Conservation (phyloP, 2,888 invertebrate genomes). For the Drosophila infuscata region DNA sequence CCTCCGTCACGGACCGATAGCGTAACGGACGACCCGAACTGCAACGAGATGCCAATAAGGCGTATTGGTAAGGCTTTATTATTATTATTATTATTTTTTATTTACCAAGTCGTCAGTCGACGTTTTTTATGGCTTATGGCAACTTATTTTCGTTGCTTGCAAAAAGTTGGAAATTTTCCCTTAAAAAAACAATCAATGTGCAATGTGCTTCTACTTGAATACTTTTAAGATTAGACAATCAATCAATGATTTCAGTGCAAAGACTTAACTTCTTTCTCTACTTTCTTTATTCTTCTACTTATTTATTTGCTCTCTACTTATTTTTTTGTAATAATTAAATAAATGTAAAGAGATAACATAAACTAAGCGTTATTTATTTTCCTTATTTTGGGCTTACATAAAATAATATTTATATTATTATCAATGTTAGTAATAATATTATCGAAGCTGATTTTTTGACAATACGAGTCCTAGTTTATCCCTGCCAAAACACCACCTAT, state of each 20-base stretch:
- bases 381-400: background rate
- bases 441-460: background rate
- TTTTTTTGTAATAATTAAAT: background rate
- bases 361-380: background rate
- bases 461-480: background rate
- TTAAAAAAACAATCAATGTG: background rate
- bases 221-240: background rate
- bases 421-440: background rate
- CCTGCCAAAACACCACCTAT: background rate
- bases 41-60: constrained; percentile 54
- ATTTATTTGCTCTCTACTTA: background rate
- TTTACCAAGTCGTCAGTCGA: constrained; percentile 18
- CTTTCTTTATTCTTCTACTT: too few species aligned
- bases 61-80: background rate
- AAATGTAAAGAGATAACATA: too few species aligned
- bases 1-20: constrained; percentile 90
- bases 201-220: background rate
- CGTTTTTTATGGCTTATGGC: background rate
- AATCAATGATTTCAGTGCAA: background rate
- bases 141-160: background rate
- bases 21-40: constrained; percentile 90
- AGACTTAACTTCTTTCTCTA: background rate
- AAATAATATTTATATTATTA: background rate
- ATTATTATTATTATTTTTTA: background rate
- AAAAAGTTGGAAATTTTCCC: background rate